phyloP scores from a whole-genome alignment of 1,140 invertebrate species.

The Hyles euphorbiae region DNA sequence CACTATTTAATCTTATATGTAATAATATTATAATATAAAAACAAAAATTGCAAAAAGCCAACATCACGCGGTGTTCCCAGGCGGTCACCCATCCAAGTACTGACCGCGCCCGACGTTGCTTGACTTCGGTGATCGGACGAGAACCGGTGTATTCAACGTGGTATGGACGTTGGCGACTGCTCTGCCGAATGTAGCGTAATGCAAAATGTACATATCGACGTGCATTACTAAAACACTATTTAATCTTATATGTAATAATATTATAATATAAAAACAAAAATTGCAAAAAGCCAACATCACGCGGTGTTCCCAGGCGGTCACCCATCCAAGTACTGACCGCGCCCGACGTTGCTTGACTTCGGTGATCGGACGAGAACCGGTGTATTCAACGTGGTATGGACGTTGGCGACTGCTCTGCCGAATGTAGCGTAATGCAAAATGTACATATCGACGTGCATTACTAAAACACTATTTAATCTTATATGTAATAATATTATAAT shows the following conservation, averaged over 20 bases:
- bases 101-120: slow-evolving; percentile 24
- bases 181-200: too few relatives aligned
- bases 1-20: too few relatives aligned
- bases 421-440: too few relatives aligned
- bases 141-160: slow-evolving; percentile 22
- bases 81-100: slow-evolving; percentile 25
- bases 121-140: slow-evolving; percentile 25
- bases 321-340: slow-evolving; percentile 24
- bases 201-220: too few relatives aligned
- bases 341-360: slow-evolving; percentile 26
- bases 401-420: slow-evolving; percentile 10
- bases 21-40: too few relatives aligned
- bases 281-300: slow-evolving; percentile 21
- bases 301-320: slow-evolving; percentile 24
- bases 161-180: slow-evolving; percentile 16
- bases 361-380: slow-evolving; percentile 25
- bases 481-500: too few relatives aligned
- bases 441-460: too few relatives aligned
- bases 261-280: too few relatives aligned
- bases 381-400: slow-evolving; percentile 21
- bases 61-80: slow-evolving; percentile 22
- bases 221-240: too few relatives aligned
- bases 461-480: too few relatives aligned
- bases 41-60: slow-evolving; percentile 20
- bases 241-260: too few relatives aligned